Evolutionary conservation across 2,113 vertebrate genomes (phyloP), one percentile per base, ranked within the genome.

Genomic region (Cyprinus carpio): DNA sequence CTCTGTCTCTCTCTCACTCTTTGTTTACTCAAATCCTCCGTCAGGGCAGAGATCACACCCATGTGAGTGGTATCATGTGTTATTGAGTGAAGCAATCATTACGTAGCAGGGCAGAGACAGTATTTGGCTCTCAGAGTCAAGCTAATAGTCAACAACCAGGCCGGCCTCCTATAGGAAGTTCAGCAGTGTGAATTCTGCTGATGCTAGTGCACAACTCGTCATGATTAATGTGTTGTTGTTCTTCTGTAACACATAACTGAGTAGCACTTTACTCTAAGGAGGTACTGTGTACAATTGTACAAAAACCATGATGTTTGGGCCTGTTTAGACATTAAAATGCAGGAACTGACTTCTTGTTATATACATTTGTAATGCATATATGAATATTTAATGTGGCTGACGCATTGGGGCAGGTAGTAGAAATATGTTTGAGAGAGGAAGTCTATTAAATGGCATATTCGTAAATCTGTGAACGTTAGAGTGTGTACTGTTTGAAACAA

Each of bases 1-100:
- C 43, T 11, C 43, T 46, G 2, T 11, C n/a, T 74, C 51, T 20
- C 65, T 56, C 51, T 20, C 15, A 75, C 6, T 71, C 49, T 83
- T 78, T 86, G 85, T 86, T 86, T 86, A 49, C 85, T 60, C 51
- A 54, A 54, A 54, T 54, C 51, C 51, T 54, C 15, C 16, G 4
- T 79, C 65, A 80, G 81, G 29, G 65, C 85, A 40, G 25, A 75
- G 86, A 37, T 87, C 76, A 84, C 76, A 84, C 82, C 69, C 82
- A 56, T 60, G 6, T 87, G 67, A 87, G 76, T 43, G 29, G 67
- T 81, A 69, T 87, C 86, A 84, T 81, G 69, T 87, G 86, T 84
- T 84, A 56, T 60, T 62, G 43, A 62, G 56, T 43, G 82, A 75
- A 80, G 56, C 40, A 25, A 51, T 62, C 12, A 7, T 64, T 67